phyloP scores from a whole-genome alignment of 2,888 invertebrate genomes.

The Terebella lapidaria region DNA sequence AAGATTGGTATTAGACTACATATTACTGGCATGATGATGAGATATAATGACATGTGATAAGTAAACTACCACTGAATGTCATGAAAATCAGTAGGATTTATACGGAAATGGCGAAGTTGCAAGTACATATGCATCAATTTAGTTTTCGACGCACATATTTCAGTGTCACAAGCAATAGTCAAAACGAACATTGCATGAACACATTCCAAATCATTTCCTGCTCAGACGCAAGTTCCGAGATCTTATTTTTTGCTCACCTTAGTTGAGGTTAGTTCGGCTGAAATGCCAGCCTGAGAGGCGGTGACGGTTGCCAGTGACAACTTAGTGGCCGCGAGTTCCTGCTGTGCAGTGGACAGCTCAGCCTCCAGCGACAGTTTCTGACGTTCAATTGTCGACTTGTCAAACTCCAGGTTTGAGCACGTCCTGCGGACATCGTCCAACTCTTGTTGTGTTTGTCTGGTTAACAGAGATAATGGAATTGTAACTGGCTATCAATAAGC shows the following conservation, averaged over 20 bases:
- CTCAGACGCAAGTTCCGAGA: too few species aligned
- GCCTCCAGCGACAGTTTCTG: background rate
- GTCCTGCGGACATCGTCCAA: background rate
- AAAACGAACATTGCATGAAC: too few species aligned
- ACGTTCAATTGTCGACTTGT: background rate
- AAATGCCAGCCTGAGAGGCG: background rate
- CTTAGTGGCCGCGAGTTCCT: background rate
- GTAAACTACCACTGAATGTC: too few species aligned
- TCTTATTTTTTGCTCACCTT: background rate
- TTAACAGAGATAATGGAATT: too few species aligned
- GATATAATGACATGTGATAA: too few species aligned
- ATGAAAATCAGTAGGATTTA: background rate
- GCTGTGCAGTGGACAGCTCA: background rate
- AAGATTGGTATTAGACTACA: too few species aligned
- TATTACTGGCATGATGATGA: too few species aligned
- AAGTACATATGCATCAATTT: too few species aligned
- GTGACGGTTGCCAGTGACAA: background rate
- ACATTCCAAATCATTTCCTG: too few species aligned
- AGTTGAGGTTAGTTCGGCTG: background rate
- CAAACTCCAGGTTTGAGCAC: background rate
- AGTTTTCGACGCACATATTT: too few species aligned
- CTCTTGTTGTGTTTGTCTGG: background rate
- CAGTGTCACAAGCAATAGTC: too few species aligned
- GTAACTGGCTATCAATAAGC: too few species aligned
- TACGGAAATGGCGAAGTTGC: background rate